A percentile compares a stretch with the other conserved stretches of the same genome.
Conservation (phyloP, 2,113 vertebrate genomes). For the Larimichthys polyactis region DNA sequence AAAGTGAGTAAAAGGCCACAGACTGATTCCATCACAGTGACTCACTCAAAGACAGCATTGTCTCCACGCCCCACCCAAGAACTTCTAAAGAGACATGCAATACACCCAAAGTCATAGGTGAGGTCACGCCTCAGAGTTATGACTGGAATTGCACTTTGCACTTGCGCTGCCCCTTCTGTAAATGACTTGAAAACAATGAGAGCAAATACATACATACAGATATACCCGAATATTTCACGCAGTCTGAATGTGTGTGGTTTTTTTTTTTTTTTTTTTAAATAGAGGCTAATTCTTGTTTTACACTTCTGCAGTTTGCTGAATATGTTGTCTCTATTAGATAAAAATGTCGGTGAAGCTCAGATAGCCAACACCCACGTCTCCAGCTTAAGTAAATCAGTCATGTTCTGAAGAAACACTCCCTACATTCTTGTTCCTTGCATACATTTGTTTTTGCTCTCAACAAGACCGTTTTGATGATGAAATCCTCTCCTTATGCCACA, state of each 20-base stretch:
- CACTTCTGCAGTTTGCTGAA: background rate
- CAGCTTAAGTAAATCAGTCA: conserved; percentile 2
- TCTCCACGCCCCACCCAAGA: conserved; percentile 52
- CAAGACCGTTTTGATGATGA: background rate
- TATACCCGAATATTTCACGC: background rate
- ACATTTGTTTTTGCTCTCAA: background rate
- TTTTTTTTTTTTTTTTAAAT: no score
- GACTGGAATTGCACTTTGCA: conserved; percentile 33
- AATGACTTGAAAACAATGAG: background rate
- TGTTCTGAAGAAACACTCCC: conserved; percentile 50
- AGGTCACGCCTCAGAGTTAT: background rate
- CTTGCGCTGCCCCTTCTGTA: background rate
- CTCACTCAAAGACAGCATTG: conserved; percentile 38
- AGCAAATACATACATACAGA: background rate
- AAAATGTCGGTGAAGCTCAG: no score
- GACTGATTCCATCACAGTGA: conserved; percentile 46
- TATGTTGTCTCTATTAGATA: background rate
- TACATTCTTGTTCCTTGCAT: conserved; percentile 13
- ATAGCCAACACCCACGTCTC: background rate
- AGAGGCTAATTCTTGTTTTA: background rate
- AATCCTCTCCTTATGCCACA: background rate
- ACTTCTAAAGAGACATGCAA: background rate
- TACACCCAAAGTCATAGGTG: background rate
- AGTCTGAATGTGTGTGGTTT: background rate
- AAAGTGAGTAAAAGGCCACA: conserved; percentile 4